Base-by-base conservation (phyloP, 2,797 vertebrate species). In the Sebastolobus altivelis region DNA sequence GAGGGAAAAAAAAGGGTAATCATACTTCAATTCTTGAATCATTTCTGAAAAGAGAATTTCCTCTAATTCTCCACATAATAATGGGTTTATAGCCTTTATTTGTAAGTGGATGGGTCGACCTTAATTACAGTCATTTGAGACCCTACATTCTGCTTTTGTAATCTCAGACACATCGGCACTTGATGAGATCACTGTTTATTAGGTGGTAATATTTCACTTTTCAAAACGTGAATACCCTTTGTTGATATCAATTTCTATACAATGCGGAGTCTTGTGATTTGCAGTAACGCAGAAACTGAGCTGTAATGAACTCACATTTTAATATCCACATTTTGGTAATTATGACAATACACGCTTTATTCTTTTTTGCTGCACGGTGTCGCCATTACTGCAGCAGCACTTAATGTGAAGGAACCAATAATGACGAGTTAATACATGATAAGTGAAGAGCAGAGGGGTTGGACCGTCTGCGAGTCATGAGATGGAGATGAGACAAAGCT, bases 81-180 rank as follows among this genome's bases (percentile, higher is more conserved):
- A 93, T 90, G 87, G 88, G 68, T 87, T 90, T 87, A 88, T 72
- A 83, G 84, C 81, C 72, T 90, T 91, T 92, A 88, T 92, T 92
- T 90, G 79, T 82, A 75, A 89, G 84, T 88, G 87, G 73, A 89
- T 82, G 87, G 84, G 82, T 83, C 84, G 69, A 80, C 82, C 79
- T 88, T 93, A 93, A 92, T 93, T 91, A 89, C 86, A 89, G 83
- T 88, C 86, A 88, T 61, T 71, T 86, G 89, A 89, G 90, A 88
- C 89, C 85, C 73, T 37, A 54, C 78, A 70, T 82, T 87, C 77
- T 74, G 78, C 81, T 75, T 80, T 92, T 91, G 78, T 92, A 90
- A 93, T 90, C 84, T 87, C 80, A 8, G 6, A 87, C 79, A 87
- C 89, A 92, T 93, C 83, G 13, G 35, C 76, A 69, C 72, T 82